Base-by-base conservation (phyloP, 2,113 vertebrate genomes). In the Lophura nycthemera region DNA sequence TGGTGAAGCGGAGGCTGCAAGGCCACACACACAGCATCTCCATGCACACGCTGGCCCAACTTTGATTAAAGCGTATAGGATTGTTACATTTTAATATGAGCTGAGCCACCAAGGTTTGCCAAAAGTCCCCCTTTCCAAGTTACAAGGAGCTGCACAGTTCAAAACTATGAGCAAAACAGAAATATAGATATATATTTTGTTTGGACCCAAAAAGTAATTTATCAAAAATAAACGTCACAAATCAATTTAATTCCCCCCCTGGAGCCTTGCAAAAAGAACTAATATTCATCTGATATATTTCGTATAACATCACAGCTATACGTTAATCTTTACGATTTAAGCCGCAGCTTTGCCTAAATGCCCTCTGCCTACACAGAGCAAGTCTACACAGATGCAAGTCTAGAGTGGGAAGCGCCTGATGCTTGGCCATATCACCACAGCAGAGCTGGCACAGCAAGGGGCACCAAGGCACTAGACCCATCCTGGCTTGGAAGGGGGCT, bases 1-100 rank as follows among this genome's bases (percentile, higher is more conserved):
- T 29, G 6, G 22, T 0, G 4, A 7, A 3, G 50, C 0, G 0
- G 32, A 45, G 61, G 60, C 1, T 0, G 15, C 3, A 1, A 2
- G 8, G 84, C 45, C 79, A 59, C 64, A 4, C 0, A 1, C 2
- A 1, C 8, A 0, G 4, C 45, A 42, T 10, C 70, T 27, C 45
- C 0, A 36, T 1, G 42, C 30, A 72, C 69, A 56, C 79, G 48
- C 0, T 0, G 14, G 16, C 9, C 47, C 4, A 1, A 70, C 45
- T 87, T 45, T 22, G 56, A 45, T 48, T 76, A 45, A 86, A 93
- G 69, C 16, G 8, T 42, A 34, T 5, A 50, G 69, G 27, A 14
- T 36, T 2, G 0, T 24, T 0, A 0, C 4, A 0, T 36, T 78
- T 89, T 22, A 78, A 30, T 0, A 0, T 2, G 11, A 82, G 59